phyloP scores from a whole-genome alignment of 2,888 invertebrate species.

The Athalia circularis region DNA sequence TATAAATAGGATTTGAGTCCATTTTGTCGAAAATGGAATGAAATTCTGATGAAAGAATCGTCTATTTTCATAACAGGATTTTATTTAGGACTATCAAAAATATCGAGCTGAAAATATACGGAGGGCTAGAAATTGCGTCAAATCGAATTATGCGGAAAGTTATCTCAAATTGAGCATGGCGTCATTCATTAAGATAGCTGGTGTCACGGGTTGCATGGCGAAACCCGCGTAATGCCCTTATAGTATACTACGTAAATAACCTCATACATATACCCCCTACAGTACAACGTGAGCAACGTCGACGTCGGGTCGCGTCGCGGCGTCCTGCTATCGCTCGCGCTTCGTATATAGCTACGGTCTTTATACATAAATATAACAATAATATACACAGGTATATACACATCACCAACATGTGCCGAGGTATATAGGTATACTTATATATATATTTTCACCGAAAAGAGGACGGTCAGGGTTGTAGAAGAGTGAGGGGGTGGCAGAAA shows the following conservation, averaged over 20 bases:
- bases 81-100: slow-evolving; percentile 24
- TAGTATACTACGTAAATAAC: slow-evolving; percentile 52
- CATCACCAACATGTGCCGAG: not conserved
- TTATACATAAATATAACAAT: not conserved
- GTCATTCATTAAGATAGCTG: slow-evolving; percentile 56
- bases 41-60: not conserved
- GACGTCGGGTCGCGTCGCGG: not conserved
- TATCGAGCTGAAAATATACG: slow-evolving; percentile 6
- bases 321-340: not conserved
- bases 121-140: slow-evolving; percentile 17
- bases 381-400: not conserved
- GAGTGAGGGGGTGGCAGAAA: slow-evolving; percentile 13
- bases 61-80: too few relatives aligned
- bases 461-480: not conserved
- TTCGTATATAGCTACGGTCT: too few relatives aligned
- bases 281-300: slow-evolving; percentile 19
- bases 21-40: not conserved
- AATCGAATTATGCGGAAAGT: slow-evolving; percentile 34
- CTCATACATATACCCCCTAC: not conserved
- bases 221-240: slow-evolving; percentile 51
- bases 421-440: slow-evolving; percentile 9
- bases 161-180: slow-evolving; percentile 49
- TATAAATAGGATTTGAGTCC: not conserved
- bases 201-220: slow-evolving; percentile 49
- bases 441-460: not conserved